Evolutionary conservation across 2,113 vertebrate genomes (phyloP).

Genomic region (Apus apus): DNA sequence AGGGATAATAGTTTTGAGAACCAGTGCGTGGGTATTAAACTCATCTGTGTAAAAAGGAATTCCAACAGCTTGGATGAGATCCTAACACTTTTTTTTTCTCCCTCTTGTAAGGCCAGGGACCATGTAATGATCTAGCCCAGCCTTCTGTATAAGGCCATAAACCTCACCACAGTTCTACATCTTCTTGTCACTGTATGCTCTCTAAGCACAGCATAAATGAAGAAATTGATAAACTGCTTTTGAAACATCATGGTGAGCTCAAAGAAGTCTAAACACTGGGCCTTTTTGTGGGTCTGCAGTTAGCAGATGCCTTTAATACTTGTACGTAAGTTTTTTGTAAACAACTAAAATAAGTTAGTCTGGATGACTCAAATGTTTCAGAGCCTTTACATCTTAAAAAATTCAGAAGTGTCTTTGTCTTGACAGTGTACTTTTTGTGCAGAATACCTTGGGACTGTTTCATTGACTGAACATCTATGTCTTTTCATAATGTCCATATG

Average conservation of each 20-base stretch:
- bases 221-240: neutral
- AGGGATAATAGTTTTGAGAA: constrained; percentile 4
- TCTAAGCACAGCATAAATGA: neutral
- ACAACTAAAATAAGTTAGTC: neutral
- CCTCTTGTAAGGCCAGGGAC: neutral
- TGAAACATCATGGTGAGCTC: neutral
- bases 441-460: neutral
- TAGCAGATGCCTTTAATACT: neutral
- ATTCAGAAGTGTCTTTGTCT: neutral
- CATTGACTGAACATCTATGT: neutral
- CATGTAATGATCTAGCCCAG: neutral
- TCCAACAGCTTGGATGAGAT: neutral
- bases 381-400: neutral
- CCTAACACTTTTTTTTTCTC: neutral
- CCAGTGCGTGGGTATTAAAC: neutral
- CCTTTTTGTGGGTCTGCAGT: neutral
- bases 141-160: neutral
- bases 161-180: neutral
- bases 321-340: neutral
- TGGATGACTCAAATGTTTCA: neutral
- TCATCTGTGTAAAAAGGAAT: neutral
- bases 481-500: neutral
- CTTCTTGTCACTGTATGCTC: neutral
- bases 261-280: neutral
- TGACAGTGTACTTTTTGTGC: neutral